Percentiles rank a stretch among this genome's conserved stretches.
Evolutionary conservation across 2,113 vertebrate genomes (phyloP).

Genomic region (Pseudolaguvia tuberculata): DNA sequence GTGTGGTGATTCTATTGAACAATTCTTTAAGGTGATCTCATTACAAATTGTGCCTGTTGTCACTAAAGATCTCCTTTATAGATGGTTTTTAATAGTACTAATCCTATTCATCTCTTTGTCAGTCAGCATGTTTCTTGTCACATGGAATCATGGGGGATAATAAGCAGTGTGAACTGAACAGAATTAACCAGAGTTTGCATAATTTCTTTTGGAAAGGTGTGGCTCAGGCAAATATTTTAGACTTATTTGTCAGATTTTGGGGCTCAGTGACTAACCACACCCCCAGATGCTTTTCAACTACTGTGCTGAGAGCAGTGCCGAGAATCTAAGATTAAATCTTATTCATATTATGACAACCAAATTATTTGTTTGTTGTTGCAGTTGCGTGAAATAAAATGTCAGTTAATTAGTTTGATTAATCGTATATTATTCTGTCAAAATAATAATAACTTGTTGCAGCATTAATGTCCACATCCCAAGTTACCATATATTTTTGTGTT

Average conservation of each 20-base stretch:
- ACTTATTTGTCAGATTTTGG: not conserved
- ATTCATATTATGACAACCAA: no score
- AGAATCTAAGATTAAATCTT: not conserved
- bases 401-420: no score
- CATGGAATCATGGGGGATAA: not conserved
- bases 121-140: not conserved
- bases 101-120: not conserved
- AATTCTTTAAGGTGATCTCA: no score
- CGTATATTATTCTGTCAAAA: no score
- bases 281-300: not conserved
- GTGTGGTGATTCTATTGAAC: no score
- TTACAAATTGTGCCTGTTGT: no score
- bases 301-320: not conserved
- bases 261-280: not conserved
- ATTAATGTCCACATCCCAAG: no score
- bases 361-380: no score
- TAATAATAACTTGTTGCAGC: no score
- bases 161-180: not conserved
- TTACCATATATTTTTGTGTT: not conserved
- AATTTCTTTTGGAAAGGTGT: conserved; percentile 24
- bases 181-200: not conserved
- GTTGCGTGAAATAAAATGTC: no score
- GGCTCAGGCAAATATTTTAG: conserved; percentile 3
- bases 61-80: no score
- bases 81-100: no score